Evolutionary conservation across 2,113 vertebrate genomes (phyloP).

Genomic region (Ptilorrhoa leucosticta): DNA sequence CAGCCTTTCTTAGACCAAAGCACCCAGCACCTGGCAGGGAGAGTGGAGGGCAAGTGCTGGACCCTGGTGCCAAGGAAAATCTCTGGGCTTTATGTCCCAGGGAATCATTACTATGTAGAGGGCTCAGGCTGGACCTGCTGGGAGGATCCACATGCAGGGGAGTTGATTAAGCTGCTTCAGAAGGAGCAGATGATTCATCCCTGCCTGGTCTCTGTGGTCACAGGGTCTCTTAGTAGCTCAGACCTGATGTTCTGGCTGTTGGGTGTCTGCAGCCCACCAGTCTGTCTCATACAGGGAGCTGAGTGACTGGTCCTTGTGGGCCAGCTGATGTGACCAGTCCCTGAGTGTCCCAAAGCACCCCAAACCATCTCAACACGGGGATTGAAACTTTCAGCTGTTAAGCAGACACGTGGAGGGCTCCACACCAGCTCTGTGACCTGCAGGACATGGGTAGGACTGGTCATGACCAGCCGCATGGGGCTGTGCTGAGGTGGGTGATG

Average conservation of each 20-base stretch:
- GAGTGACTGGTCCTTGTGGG: neutral
- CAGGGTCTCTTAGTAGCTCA: neutral
- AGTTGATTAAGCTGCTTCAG: neutral
- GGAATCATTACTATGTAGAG: neutral
- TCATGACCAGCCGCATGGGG: neutral
- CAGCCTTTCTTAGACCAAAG: neutral
- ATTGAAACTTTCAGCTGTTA: rapidly evolving
- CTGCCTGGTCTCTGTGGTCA: neutral
- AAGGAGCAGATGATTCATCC: neutral
- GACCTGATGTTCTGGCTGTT: neutral
- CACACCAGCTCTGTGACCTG: neutral
- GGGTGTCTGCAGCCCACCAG: neutral
- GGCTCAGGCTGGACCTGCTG: neutral
- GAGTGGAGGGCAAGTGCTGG: neutral
- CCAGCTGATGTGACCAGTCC: neutral
- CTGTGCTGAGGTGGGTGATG: neutral
- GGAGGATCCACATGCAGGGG: neutral
- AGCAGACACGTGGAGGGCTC: neutral
- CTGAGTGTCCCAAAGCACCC: neutral
- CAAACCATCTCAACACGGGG: neutral
- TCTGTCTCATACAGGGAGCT: neutral
- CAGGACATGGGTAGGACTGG: neutral
- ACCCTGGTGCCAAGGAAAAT: conserved; percentile 3
- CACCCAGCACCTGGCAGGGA: conserved; percentile 14
- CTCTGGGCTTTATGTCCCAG: neutral